Base-by-base conservation (phyloP, 2,113 vertebrate genomes). In the Toxotes chatareus region DNA sequence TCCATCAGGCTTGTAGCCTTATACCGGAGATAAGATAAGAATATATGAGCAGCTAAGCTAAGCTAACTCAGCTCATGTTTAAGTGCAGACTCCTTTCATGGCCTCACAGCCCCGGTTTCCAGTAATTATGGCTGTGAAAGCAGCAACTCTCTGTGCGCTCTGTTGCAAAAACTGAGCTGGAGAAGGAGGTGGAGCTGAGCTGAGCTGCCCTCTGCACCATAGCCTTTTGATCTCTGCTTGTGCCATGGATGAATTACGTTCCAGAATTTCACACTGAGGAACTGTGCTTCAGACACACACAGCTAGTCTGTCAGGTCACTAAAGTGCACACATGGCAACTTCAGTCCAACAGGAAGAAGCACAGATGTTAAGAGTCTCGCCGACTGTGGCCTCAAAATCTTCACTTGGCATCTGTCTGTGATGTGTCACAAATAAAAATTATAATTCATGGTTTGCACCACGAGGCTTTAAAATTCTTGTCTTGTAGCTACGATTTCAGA, bases 161-260 rank as follows among this genome's bases (percentile, higher is more conserved):
- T 76, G 76, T 82, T 85, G 72, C 78, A 74, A 81, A 84, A 65
- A 68, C 69, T 64, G 68, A 73, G 69, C 57, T 42, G 73, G 63
- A 75, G 83, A 73, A 71, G 73, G 71, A 80, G 83, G 80, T 72
- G 84, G 73, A 72, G 88, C 84, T 49, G 76, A 66, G 84, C 61
- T 74, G 82, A 79, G 80, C 89, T 92, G 90, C 89, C 89, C 89
- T 89, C 83, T 86, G 85, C 89, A 82, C 89, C 85, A 34, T 89
- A 85, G 91, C 90, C 85, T 93, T 95, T 94, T 94, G 93, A 95
- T 94, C 91, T 94, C 73, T 66, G 83, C 90, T 91, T 91, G 87
- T 76, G 92, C 90, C 89, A 93, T 88, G 94, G 93, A 92, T 94
- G 93, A 94, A 93, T 94, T 94, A 91, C 87, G 71, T 89, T 93